A percentile compares a stretch with the other conserved stretches of the same genome.
These are phyloP conservation scores for Glandiceps talaboti DNA, from an alignment of 53 echinoderm and acorn worm species.

Conservation along the genomic window DNA sequence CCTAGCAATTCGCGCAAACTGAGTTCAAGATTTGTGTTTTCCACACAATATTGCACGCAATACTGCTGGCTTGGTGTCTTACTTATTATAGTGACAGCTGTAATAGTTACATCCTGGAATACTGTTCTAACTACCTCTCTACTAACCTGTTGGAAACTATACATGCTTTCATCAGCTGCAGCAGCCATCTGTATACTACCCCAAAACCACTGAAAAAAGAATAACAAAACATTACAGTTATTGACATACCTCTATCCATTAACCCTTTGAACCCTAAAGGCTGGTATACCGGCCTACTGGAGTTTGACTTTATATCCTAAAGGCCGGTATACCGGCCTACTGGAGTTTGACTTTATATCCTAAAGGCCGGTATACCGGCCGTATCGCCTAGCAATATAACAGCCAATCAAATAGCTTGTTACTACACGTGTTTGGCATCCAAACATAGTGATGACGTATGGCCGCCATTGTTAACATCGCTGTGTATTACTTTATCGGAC, in stretches of 20 bases:
- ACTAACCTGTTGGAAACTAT: constrained; percentile 61
- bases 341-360: not conserved
- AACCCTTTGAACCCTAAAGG: not conserved
- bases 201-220: constrained; percentile 88
- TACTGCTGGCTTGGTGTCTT: too few relatives aligned
- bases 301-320: not conserved
- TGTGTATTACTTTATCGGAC: not conserved
- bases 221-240: too few relatives aligned
- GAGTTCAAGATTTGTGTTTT: too few relatives aligned
- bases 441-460: not conserved
- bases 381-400: not conserved
- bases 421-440: not conserved
- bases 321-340: not conserved
- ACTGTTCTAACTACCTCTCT: too few relatives aligned
- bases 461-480: not conserved
- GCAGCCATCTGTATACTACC: constrained; percentile 94
- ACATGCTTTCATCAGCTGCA: constrained; percentile 69
- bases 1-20: too few relatives aligned
- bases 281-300: not conserved
- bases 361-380: not conserved
- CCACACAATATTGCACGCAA: too few relatives aligned
- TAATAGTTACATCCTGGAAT: too few relatives aligned
- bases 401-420: not conserved
- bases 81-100: too few relatives aligned
- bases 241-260: too few relatives aligned